Percentiles rank a stretch among this genome's conserved stretches.
Evolutionary conservation across 2,113 vertebrate species (phyloP).

Genomic region (Seriola quinqueradiata): DNA sequence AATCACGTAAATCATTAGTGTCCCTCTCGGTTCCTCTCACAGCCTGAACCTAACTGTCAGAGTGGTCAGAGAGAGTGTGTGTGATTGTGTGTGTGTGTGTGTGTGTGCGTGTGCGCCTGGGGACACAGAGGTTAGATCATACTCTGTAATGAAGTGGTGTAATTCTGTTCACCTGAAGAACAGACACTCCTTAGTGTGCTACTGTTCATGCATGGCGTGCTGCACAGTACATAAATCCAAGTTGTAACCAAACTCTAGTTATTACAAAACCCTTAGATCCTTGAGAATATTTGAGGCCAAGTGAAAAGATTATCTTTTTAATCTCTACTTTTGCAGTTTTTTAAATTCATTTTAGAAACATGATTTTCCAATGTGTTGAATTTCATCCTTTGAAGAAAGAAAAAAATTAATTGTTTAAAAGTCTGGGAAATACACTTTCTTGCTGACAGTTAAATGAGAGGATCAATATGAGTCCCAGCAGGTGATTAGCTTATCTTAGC

Average conservation of each 20-base stretch:
- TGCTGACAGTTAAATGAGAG: background rate
- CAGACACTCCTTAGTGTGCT: background rate
- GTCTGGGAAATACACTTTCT: background rate
- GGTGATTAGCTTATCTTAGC: background rate
- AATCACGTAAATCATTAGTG: background rate
- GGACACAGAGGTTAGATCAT: constrained; percentile 2
- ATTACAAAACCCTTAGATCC: background rate
- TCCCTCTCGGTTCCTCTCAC: background rate
- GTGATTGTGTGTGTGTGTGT: too few species aligned
- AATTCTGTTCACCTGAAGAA: background rate
- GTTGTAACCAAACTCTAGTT: background rate
- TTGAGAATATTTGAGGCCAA: background rate
- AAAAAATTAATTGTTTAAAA: background rate
- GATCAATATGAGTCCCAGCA: background rate
- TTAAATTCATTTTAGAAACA: background rate
- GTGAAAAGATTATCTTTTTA: background rate
- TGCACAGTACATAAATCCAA: background rate
- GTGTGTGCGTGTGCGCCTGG: background rate
- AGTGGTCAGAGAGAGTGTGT: background rate
- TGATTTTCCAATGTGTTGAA: background rate
- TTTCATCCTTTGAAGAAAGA: background rate
- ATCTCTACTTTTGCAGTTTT: constrained; percentile 10
- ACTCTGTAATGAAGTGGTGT: constrained; percentile 15
- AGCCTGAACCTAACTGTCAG: background rate
- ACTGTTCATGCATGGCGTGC: background rate